Conservation (phyloP, 2,888 invertebrate genomes). For the Tetranychus truncatus region DNA sequence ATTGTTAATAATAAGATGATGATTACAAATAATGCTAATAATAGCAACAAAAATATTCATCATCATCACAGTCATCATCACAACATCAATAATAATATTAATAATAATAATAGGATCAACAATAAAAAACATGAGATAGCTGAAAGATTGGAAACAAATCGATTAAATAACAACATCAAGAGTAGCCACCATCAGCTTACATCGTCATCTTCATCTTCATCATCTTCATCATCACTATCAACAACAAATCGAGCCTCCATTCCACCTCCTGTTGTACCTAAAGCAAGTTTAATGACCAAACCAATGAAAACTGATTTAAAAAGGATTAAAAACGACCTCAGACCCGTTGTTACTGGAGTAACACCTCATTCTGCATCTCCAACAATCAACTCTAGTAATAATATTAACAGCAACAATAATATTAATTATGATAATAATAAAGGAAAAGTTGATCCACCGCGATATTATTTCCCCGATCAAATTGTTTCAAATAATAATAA, state of each 20-base stretch:
- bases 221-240: neutral
- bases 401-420: slow-evolving; percentile 2
- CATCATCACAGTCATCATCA: neutral
- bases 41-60: neutral
- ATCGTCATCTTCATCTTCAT: neutral
- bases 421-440: neutral
- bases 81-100: neutral
- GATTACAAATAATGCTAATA: neutral
- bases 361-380: neutral
- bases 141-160: neutral
- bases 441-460: neutral
- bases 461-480: neutral
- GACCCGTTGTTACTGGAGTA: neutral
- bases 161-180: neutral
- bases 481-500: neutral
- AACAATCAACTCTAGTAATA: neutral
- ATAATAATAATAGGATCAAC: neutral
- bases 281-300: neutral
- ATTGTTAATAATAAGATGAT: neutral
- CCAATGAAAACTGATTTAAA: neutral
- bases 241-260: neutral
- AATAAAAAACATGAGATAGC: neutral
- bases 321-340: neutral
- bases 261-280: slow-evolving; percentile 4
- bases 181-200: neutral